A percentile compares a stretch with the other conserved stretches of the same genome.
These are phyloP conservation scores for Microtus pennsylvanicus DNA, from an alignment of 2,113 vertebrate genomes.

Conservation along the genomic window DNA sequence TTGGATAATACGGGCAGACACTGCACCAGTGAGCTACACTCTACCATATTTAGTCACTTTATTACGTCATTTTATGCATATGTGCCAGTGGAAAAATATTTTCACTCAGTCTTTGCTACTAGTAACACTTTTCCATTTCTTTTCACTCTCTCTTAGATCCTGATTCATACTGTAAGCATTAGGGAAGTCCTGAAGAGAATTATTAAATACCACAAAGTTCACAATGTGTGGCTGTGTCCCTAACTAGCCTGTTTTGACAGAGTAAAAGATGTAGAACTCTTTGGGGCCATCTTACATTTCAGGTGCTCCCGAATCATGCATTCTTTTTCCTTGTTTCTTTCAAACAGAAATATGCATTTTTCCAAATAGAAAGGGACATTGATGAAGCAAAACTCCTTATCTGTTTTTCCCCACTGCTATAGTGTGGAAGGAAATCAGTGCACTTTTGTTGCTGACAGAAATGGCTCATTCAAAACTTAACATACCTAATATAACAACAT, in stretches of 20 bases:
- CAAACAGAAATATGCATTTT: conserved; percentile 49
- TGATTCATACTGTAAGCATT: background rate
- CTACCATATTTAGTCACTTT: background rate
- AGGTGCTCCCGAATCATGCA: background rate
- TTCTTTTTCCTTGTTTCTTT: conserved; percentile 7
- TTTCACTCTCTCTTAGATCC: background rate
- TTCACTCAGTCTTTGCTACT: conserved; percentile 13
- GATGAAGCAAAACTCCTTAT: conserved; percentile 15
- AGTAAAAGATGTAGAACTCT: background rate
- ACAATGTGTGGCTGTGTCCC: background rate
- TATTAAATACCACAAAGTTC: background rate
- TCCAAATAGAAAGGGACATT: conserved; percentile 21
- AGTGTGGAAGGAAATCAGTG: background rate
- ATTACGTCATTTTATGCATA: background rate
- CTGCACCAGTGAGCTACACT: background rate
- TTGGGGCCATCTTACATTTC: background rate
- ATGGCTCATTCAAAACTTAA: conserved; percentile 29
- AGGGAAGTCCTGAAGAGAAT: conserved; percentile 4
- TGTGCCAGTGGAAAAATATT: conserved; percentile 21
- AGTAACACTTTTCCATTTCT: background rate
- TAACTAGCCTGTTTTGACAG: conserved; percentile 23
- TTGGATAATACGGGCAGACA: background rate
- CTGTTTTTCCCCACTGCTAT: background rate
- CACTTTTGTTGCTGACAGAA: conserved; percentile 4
- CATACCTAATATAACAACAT: background rate